Conservation (phyloP, 2,113 vertebrate species). For the Ictalurus punctatus region DNA sequence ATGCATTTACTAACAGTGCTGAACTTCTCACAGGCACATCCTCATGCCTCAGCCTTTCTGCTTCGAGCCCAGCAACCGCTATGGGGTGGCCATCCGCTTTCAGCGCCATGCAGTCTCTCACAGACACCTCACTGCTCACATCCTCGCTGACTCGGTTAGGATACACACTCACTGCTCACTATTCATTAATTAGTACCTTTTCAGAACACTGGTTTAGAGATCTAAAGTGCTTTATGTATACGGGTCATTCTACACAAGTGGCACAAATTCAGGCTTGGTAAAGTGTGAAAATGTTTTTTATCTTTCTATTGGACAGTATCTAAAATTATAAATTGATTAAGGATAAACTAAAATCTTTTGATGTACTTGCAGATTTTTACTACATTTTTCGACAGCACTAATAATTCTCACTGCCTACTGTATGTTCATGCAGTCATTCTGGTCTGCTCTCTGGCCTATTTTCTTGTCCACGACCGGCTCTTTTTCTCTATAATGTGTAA, state of each 20-base stretch:
- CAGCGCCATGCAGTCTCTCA: slow-evolving; percentile 74
- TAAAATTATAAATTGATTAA: neutral
- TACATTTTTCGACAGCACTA: neutral
- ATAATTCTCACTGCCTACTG: neutral
- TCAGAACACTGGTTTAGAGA: neutral
- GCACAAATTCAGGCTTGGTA: neutral
- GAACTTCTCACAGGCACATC: slow-evolving; percentile 68
- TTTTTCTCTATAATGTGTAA: neutral
- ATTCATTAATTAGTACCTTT: neutral
- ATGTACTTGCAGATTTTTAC: neutral
- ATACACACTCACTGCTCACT: neutral
- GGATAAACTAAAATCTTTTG: neutral
- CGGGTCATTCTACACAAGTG: neutral
- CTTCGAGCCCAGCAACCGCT: slow-evolving; percentile 81
- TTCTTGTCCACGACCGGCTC: no score
- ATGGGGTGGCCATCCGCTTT: slow-evolving; percentile 75
- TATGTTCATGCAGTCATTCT: neutral
- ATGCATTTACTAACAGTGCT: neutral
- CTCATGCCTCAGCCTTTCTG: slow-evolving; percentile 83
- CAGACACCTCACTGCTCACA: slow-evolving; percentile 73
- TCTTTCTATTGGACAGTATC: neutral
- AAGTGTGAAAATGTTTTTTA: neutral
- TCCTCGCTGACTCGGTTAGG: slow-evolving; percentile 85
- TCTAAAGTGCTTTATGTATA: neutral
- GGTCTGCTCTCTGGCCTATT: neutral